These are phyloP conservation scores for Dryomyza anilis DNA, from an alignment of 2,888 invertebrate genomes.

Conservation along the genomic window DNA sequence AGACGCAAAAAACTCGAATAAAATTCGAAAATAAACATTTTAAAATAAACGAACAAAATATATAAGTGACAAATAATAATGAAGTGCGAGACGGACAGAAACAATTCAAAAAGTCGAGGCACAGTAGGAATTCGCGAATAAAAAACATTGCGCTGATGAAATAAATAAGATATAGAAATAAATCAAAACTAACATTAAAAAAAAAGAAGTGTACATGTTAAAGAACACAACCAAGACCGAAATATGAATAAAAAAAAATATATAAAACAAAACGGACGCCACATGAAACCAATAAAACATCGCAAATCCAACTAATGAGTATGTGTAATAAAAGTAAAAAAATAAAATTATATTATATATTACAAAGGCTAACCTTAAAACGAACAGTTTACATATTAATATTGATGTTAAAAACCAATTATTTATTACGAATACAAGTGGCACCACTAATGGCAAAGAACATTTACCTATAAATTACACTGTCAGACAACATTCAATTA, in stretches of 20 bases:
- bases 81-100: constrained; percentile 32
- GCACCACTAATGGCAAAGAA: not conserved
- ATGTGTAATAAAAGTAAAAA: constrained; percentile 5
- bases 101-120: constrained; percentile 41
- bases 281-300: not conserved
- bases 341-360: not conserved
- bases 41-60: not conserved
- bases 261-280: not conserved
- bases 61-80: not conserved
- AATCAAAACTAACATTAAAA: not conserved
- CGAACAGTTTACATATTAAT: not conserved
- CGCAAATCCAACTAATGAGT: not conserved
- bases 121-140: constrained; percentile 34
- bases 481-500: too few relatives aligned
- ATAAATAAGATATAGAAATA: too few relatives aligned
- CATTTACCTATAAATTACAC: not conserved
- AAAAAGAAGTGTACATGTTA: not conserved
- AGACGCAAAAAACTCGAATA: constrained; percentile 15
- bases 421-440: constrained; percentile 14
- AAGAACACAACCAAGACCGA: not conserved
- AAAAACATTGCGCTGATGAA: constrained; percentile 34
- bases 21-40: not conserved
- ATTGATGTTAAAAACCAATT: constrained; percentile 3
- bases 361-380: not conserved
- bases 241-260: not conserved